Conservation (phyloP, 2,888 invertebrate species). For the Zygogramma bicolorata region DNA sequence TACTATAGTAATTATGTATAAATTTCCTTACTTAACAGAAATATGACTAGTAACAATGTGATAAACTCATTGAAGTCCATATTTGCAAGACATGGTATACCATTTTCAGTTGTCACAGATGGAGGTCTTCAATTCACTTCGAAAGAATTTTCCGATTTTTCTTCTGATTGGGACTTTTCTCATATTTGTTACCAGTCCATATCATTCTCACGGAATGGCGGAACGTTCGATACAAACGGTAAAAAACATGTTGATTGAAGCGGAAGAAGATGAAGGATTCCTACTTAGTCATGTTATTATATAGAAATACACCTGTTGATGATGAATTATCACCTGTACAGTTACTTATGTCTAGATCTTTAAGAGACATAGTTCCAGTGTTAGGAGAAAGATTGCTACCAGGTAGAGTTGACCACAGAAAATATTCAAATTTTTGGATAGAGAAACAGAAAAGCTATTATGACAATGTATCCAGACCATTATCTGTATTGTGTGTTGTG, state of each 20-base stretch:
- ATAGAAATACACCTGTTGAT: too few relatives aligned
- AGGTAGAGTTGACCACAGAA: too few relatives aligned
- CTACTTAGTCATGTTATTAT: too few relatives aligned
- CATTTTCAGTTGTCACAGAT: background rate
- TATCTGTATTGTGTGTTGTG: too few relatives aligned
- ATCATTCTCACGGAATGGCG: background rate
- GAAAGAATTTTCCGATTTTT: background rate
- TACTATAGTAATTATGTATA: background rate
- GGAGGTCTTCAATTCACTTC: background rate
- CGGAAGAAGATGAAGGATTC: constrained; percentile 9
- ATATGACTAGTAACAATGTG: background rate
- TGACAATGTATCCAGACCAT: too few relatives aligned
- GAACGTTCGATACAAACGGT: background rate
- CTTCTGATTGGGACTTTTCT: background rate
- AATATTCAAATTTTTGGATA: too few relatives aligned
- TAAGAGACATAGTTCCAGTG: too few relatives aligned
- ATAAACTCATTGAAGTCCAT: background rate
- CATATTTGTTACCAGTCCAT: background rate
- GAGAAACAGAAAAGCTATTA: too few relatives aligned
- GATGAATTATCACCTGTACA: too few relatives aligned
- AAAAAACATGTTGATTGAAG: background rate
- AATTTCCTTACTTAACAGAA: background rate
- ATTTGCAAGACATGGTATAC: background rate
- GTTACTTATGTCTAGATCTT: too few relatives aligned
- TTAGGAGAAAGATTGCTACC: too few relatives aligned